Conservation (phyloP, 2,113 vertebrate species). For the Pterophyllum scalare region DNA sequence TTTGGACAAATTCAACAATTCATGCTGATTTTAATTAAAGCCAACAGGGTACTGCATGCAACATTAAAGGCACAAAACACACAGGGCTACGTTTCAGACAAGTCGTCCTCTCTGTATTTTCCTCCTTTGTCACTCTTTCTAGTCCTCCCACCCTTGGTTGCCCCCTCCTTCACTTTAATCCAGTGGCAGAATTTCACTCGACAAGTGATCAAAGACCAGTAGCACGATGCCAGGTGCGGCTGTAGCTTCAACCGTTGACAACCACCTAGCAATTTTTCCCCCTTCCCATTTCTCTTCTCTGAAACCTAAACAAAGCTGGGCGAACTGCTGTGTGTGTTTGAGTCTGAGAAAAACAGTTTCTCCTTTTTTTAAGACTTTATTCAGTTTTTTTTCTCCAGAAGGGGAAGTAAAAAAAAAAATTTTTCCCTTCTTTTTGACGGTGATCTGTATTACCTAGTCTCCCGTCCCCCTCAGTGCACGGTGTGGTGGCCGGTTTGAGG, state of each 20-base stretch:
- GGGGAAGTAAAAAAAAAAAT: constrained; percentile 33
- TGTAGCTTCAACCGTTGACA: constrained; percentile 76
- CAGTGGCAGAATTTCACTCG: constrained; percentile 80
- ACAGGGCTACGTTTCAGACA: constrained; percentile 48
- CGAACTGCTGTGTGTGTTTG: constrained; percentile 66
- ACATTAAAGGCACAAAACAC: constrained; percentile 54
- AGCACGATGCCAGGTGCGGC: constrained; percentile 75
- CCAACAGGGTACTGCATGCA: constrained; percentile 42
- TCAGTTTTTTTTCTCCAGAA: constrained; percentile 50
- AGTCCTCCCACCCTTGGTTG: constrained; percentile 50
- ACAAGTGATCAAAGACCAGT: constrained; percentile 82
- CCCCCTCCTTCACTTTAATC: constrained; percentile 77
- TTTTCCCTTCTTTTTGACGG: constrained; percentile 52
- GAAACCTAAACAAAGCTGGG: constrained; percentile 69
- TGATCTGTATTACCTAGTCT: constrained; percentile 62
- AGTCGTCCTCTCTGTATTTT: constrained; percentile 50
- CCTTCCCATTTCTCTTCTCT: constrained; percentile 32
- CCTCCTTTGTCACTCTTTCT: constrained; percentile 57
- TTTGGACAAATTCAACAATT: constrained; percentile 60
- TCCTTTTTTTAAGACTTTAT: constrained; percentile 69
- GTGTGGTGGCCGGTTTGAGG: constrained; percentile 75
- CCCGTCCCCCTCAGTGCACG: constrained; percentile 58
- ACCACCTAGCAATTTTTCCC: constrained; percentile 59
- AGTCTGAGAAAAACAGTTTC: constrained; percentile 60
- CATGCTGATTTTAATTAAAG: constrained; percentile 74